Conservation (phyloP, 1,140 invertebrate genomes). For the Euwallacea fornicatus region DNA sequence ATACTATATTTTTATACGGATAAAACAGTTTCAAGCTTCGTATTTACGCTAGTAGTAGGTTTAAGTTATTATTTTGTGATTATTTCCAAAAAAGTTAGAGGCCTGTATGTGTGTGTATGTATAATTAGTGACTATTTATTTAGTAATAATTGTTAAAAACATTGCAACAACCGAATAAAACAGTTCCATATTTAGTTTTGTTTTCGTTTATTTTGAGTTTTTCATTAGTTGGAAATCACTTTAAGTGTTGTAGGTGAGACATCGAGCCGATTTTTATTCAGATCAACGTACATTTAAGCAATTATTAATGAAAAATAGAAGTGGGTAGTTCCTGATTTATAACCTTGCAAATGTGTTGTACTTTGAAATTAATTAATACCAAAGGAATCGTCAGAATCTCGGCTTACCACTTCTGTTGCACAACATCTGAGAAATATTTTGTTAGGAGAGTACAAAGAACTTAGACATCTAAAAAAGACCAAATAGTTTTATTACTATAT, state of each 20-base stretch:
- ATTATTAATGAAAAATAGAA: constrained; percentile 4
- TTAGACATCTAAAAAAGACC: constrained; percentile 26
- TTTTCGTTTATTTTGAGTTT: constrained; percentile 30
- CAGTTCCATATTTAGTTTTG: constrained; percentile 21
- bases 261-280: constrained; percentile 23
- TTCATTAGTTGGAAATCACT: constrained; percentile 19
- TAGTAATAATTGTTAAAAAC: constrained; percentile 29
- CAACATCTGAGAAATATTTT: constrained; percentile 10
- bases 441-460: constrained; percentile 28
- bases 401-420: neutral
- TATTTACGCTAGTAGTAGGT: constrained; percentile 14
- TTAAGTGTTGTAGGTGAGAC: constrained; percentile 34
- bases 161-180: constrained; percentile 30
- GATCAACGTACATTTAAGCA: constrained; percentile 5
- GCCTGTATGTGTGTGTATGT: constrained; percentile 38
- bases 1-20: constrained; percentile 6
- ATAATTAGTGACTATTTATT: constrained; percentile 34
- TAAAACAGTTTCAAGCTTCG: constrained; percentile 14
- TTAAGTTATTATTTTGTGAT: constrained; percentile 36
- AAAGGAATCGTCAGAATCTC: neutral
- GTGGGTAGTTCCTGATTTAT: neutral
- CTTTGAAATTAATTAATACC: no score
- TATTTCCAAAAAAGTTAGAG: constrained; percentile 31
- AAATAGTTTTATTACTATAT: constrained; percentile 25
- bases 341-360: neutral